Base-by-base conservation (phyloP, 2,888 invertebrate species). In the Drosophila kuntzei region DNA sequence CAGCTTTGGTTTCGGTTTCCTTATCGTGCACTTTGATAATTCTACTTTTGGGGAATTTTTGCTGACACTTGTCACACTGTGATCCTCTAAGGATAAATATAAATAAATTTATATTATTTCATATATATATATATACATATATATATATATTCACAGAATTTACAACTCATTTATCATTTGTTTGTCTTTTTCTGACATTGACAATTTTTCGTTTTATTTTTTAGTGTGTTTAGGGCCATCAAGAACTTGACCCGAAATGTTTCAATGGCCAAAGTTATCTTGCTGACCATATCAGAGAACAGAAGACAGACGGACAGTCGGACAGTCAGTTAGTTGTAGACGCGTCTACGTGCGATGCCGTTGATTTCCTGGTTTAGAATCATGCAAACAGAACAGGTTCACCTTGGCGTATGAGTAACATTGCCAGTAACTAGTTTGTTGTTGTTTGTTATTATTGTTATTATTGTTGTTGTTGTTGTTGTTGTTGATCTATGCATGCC, bases 371-470 rank as follows among this genome's bases (percentile, higher is more conserved):
- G 83, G 87, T 83, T 88, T 87, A 85, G 84, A 85, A 85, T 89
- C 81, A 80, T 87, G 84, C 84, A 70, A 84, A 85, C 85, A 84
- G 74, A 84, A 85, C 85, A 84, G 74, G 85, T 89, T 85, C 85
- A 89, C 89, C 85, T 85, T 85, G 89, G 82, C 74, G 89, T 79
- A 89, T 85, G 87, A 87, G 79, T 87, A 89, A 81, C 75, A 57
- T 51, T 51, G 63, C 47, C 59, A 46, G 62, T 64, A 63, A 60
- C 70, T 39, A 59, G 73, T 72, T 71, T 78, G 43, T 57, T 70
- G 76, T 63, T 64, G 61, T 49, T 62, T 51, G 49, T n/a, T 34
- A 20, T 20, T 59, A 22, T 41, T 53, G 20, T 29, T 55, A 18
- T 25, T 55, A 11, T 44, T 59, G 22, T 41, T 54, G 18, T 25